Evolutionary conservation across 2,113 vertebrate genomes (phyloP).

Genomic region (Corythaixoides concolor): DNA sequence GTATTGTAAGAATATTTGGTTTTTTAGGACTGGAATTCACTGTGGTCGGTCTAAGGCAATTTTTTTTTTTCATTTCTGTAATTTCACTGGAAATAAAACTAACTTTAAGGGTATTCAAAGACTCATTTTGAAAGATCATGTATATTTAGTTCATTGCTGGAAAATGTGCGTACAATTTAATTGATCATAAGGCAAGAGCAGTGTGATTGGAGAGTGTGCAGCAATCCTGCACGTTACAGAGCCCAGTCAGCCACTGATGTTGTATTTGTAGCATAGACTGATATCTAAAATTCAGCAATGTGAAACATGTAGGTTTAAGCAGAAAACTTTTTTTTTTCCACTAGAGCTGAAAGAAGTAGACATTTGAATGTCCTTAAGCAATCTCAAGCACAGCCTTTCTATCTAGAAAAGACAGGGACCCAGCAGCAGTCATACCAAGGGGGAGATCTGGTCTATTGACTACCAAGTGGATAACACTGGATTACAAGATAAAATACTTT

Average conservation of each 20-base stretch:
- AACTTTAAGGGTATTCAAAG: background rate
- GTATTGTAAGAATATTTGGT: background rate
- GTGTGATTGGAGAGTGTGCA: background rate
- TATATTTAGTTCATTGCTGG: background rate
- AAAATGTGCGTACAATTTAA: background rate
- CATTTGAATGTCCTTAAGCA: background rate
- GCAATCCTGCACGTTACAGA: fast-evolving
- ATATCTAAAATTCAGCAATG: background rate
- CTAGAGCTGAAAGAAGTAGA: background rate
- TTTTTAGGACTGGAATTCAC: background rate
- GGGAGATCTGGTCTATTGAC: background rate
- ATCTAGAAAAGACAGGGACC: background rate
- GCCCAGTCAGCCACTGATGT: background rate
- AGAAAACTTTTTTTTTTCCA: background rate
- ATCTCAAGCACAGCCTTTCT: background rate
- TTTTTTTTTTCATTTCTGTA: background rate
- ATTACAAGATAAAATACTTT: background rate
- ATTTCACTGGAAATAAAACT: background rate
- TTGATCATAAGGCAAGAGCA: background rate
- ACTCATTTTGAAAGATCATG: background rate
- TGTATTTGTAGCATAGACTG: background rate
- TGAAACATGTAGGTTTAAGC: background rate
- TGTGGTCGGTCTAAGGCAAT: background rate
- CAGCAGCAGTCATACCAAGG: fast-evolving
- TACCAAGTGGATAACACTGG: background rate